Evolutionary conservation across 1,140 invertebrate species (phyloP), one percentile per base, ranked within the genome.

Genomic region (Anoplophora glabripennis): DNA sequence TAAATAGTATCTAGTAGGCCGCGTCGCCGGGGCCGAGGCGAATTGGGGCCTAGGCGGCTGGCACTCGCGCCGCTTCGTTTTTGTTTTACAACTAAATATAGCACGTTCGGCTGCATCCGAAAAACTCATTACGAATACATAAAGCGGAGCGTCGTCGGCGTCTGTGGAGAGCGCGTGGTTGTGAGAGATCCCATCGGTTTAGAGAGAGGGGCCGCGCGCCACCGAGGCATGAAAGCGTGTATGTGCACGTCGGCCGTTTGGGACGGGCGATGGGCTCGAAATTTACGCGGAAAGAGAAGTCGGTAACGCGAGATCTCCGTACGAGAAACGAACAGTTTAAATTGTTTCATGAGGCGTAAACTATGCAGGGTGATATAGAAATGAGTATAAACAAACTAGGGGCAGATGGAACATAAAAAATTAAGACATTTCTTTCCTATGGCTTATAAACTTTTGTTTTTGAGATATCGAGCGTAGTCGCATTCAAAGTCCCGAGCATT

Each of bases 41-140:
- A 12, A 41, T 41, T 17, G 40, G n/a, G n/a, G 7, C n/a, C n/a
- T 7, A 17, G n/a, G 40, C 40, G 40, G 40, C 40, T 41, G 40
- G n/a, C 40, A 17, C 40, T 12, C 40, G n/a, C n/a, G 15, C n/a
- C n/a, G 15, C n/a, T 41, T 17, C 40, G 40, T 41, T 12, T 41
- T 41, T 12, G 15, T 49, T 49, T 15, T 49, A 33, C 15, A 36
- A 49, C 47, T 21, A 10, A 49, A 49, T 33, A 21, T 15, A 36
- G 47, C 47, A 34, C 47, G 21, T 49, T 49, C 33, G 47, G 10
- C 21, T 49, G 47, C 47, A 49, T 21, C 28, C 17, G 47, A 49
- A 49, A 49, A 49, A 49, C 47, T 49, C 47, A 49, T 49, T 33
- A 49, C 47, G 47, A 21, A 49, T 33, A 49, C 47, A 49, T 41